phyloP scores from a whole-genome alignment of 2,113 vertebrate species.

The Urocynchramus pylzowi region DNA sequence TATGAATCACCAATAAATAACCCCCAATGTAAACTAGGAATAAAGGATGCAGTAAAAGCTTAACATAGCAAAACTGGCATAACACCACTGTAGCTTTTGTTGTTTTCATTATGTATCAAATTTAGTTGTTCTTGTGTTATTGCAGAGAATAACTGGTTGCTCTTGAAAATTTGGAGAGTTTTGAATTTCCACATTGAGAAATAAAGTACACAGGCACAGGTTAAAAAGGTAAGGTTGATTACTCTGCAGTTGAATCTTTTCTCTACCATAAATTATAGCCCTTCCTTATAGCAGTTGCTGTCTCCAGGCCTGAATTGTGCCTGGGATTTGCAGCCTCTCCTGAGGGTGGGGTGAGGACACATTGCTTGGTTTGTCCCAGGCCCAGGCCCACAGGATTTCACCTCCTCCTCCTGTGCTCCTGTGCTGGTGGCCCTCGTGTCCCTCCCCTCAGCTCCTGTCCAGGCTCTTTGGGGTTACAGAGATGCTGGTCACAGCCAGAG shows the following conservation, averaged over 20 bases:
- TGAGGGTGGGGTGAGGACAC: rapidly evolving
- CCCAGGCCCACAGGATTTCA: rapidly evolving
- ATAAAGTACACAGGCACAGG: background rate
- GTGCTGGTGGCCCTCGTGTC: rapidly evolving
- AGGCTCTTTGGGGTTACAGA: rapidly evolving
- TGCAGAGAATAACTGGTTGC: background rate
- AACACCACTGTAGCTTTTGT: background rate
- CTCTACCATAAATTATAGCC: background rate
- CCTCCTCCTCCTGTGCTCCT: background rate
- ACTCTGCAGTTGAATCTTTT: background rate
- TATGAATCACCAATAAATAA: background rate
- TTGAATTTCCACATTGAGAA: background rate
- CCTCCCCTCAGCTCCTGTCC: rapidly evolving
- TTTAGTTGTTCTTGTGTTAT: background rate
- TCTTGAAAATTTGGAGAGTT: background rate
- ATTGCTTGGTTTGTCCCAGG: rapidly evolving
- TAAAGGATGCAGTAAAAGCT: background rate
- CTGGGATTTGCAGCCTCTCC: background rate
- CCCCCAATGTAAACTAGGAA: background rate
- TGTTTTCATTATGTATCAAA: background rate
- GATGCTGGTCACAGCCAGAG: rapidly evolving
- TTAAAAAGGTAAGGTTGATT: background rate
- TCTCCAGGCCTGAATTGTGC: background rate
- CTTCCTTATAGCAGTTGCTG: background rate
- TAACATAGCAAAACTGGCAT: background rate